These are phyloP conservation scores for Scaptomyza tumidula DNA, from an alignment of 2,888 invertebrate genomes.

Conservation along the genomic window DNA sequence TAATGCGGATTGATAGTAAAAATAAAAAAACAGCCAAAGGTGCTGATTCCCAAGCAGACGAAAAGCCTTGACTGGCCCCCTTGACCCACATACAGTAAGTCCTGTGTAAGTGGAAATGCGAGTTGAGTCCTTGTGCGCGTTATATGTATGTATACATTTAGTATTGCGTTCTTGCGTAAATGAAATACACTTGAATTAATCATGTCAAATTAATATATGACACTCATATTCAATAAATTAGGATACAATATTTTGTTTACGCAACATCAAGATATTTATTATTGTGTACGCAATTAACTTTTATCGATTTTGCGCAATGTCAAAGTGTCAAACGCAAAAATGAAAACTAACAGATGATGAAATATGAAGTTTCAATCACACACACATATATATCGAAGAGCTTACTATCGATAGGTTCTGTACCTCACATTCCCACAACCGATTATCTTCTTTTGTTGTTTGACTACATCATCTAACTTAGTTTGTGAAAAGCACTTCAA, in stretches of 20 bases:
- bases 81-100: constrained; percentile 46
- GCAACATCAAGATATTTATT: neutral
- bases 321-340: neutral
- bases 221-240: neutral
- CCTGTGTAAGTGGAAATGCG: neutral
- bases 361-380: too few relatives aligned
- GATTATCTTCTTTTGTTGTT: neutral
- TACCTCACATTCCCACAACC: neutral
- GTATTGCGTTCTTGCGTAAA: constrained; percentile 11
- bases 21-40: constrained; percentile 11
- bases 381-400: too few relatives aligned
- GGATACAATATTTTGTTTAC: neutral
- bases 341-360: too few relatives aligned
- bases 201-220: constrained; percentile 1
- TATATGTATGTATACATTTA: constrained; percentile 1
- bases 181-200: constrained; percentile 9
- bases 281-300: neutral
- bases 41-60: constrained; percentile 14
- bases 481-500: neutral
- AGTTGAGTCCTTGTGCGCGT: constrained; percentile 6
- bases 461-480: neutral
- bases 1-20: constrained; percentile 23
- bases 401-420: neutral
- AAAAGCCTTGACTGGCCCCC: constrained; percentile 19
- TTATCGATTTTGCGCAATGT: neutral